Conservation (phyloP, 1,140 invertebrate genomes). For the Tenebrio molitor region DNA sequence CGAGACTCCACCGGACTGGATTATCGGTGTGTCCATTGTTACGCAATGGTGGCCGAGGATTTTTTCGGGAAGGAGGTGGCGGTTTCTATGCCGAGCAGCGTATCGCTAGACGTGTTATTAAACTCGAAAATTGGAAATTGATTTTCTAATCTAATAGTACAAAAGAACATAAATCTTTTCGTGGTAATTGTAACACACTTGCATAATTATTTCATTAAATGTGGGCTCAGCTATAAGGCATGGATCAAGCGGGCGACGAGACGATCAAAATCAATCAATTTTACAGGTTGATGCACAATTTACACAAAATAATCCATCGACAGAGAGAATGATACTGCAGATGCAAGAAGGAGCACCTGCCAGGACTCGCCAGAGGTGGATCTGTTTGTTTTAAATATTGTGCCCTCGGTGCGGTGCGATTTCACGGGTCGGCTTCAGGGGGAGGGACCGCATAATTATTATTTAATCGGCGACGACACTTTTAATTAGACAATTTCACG, state of each 20-base stretch:
- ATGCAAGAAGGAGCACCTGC: not conserved
- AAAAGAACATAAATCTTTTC: conserved; percentile 2
- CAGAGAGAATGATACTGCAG: not conserved
- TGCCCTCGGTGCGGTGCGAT: too few relatives aligned
- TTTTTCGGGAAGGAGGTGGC: too few relatives aligned
- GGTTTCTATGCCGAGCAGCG: too few relatives aligned
- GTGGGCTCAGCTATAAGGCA: not conserved
- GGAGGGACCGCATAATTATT: too few relatives aligned
- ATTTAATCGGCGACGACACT: too few relatives aligned
- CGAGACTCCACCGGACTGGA: not conserved
- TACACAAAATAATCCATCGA: not conserved
- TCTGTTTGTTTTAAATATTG: too few relatives aligned
- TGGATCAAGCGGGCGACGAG: too few relatives aligned
- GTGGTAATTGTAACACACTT: not conserved
- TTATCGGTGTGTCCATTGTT: not conserved
- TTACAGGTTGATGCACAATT: not conserved
- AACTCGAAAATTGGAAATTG: not conserved
- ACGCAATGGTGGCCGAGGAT: not conserved
- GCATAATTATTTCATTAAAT: not conserved
- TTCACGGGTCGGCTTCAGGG: too few relatives aligned
- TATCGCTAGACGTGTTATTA: not conserved
- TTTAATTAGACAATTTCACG: too few relatives aligned
- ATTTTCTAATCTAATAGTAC: not conserved
- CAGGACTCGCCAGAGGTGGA: not conserved
- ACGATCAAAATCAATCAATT: conserved; percentile 4